Evolutionary conservation across 1,140 invertebrate species (phyloP), one percentile per base, ranked within the genome.

Genomic region (Drosophila tsacasi): DNA sequence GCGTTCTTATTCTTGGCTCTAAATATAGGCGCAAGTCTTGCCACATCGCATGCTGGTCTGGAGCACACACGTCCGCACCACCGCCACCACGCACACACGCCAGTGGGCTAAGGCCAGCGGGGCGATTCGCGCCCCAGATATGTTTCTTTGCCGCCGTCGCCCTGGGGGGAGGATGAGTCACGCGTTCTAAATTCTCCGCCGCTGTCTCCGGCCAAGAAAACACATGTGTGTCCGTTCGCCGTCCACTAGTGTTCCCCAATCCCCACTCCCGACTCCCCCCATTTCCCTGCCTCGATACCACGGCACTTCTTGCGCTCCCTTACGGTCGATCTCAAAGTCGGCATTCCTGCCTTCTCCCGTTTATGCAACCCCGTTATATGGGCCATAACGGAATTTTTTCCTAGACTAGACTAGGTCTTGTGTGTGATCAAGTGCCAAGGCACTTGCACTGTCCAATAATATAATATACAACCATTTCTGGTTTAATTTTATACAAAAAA

Each of bases 1-100:
- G 52, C 21, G 19, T 54, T 63, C 21, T 73, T 32, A 40, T 54
- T 63, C 25, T 75, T 39, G 49, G 71, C 72, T 40, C 68, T 75
- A 75, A 75, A 75, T 75, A 75, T 75, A 75, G 46, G 30, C 46
- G 40, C 54, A 78, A 49, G 40, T 72, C 66, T 73, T 73, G 52
- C 69, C 69, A 76, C 54, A 68, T 76, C 35, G 77, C 46, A 54
- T 68, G 50, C 27, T 78, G 76, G 67, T 55, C 81, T 83, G 76
- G 58, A 63, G 63, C 63, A 72, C 76, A 32, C 57, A 65, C 54
- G 39, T 37, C 35, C 35, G 35, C 35, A 37, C 35, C 72, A 62
- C 32, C 72, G 58, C 32, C 57, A 13, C 62, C 49, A 32, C 50
- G 21, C 52, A 27, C 47, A 19, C 50, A 25, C 30, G 52, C 57